A percentile compares a stretch with the other conserved stretches of the same genome.
phyloP scores from a whole-genome alignment of 2,113 vertebrate species.

The Ciconia maguari region DNA sequence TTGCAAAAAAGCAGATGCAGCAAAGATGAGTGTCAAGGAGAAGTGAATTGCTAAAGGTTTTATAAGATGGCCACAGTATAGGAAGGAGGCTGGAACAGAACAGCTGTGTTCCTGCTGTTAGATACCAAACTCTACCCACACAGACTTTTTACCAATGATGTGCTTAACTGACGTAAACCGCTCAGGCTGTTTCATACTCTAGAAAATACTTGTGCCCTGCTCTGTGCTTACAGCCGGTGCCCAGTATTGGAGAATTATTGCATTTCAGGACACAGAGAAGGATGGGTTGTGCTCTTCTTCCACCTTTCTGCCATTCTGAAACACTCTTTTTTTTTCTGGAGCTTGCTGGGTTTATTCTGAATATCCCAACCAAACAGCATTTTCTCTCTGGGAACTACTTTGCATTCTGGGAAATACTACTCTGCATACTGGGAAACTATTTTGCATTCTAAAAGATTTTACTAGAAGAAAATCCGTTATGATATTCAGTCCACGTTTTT shows the following conservation, averaged over 20 bases:
- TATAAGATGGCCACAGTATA: background rate
- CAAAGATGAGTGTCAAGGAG: slow-evolving; percentile 33
- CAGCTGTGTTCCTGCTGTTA: slow-evolving; percentile 64
- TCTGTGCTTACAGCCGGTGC: background rate
- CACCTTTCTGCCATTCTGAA: background rate
- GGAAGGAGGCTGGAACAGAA: slow-evolving; percentile 6
- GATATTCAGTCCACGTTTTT: background rate
- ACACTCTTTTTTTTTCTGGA: background rate
- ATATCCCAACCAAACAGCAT: background rate
- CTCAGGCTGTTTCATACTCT: background rate
- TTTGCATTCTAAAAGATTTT: background rate
- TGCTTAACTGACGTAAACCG: background rate
- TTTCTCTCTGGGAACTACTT: background rate
- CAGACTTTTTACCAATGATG: background rate
- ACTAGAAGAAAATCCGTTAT: background rate
- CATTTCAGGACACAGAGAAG: background rate
- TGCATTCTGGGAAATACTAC: background rate
- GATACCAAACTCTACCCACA: slow-evolving; percentile 37
- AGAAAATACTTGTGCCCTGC: background rate
- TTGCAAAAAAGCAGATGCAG: slow-evolving; percentile 2
- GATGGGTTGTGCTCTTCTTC: background rate
- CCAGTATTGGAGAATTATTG: background rate
- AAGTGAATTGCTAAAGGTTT: slow-evolving; percentile 37
- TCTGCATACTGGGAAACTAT: background rate
- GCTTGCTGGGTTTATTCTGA: background rate